Base-by-base conservation (phyloP, 2,113 vertebrate species). In the Lampris megalopsis region DNA sequence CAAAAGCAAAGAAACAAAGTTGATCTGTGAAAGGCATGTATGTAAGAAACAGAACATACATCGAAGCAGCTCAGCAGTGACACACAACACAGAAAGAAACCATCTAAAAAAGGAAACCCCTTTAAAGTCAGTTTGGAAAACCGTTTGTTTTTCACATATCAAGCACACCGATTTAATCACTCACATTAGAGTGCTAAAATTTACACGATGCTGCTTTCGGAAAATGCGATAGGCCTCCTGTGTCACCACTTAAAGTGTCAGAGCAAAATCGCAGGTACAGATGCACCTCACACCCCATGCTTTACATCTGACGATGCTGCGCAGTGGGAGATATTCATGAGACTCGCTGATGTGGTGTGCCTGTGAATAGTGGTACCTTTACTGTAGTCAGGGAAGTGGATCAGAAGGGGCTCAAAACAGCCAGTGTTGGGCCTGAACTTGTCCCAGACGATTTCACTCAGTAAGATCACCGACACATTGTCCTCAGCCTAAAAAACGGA, bases 371-470 rank as follows among this genome's bases (percentile, higher is more conserved):
- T 11, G 8, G 35, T 94, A 99, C 98, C 97, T 96, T 98, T 99
- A 82, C 95, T 98, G 92, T 99, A 99, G 90, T 98, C 97, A 3
- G 97, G 95, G 81, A 99, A 99, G 91, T 98, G 95, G 61, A 99
- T 92, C 69, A 94, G 94, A 60, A 98, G 90, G 0, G 98, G 97
- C 77, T 99, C 98, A 70, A 97, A 95, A 70, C 97, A 99, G 71
- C 98, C 97, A 0, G 89, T 94, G 77, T 78, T 96, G 42, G 97
- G 96, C 58, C 97, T 95, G 91, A 98, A 99, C 45, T 96, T 95
- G 73, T 98, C 98, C 98, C 98, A 99, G 5, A 96, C 93, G 56
- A 99, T 97, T 92, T 98, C 96, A 88, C 95, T 98, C 73, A 99
- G 96, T 77, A 99, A 90, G 73, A 99, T 71, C 73, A 99, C 94